Conservation (phyloP, 2,113 vertebrate species). For the Platysternon megacephalum region DNA sequence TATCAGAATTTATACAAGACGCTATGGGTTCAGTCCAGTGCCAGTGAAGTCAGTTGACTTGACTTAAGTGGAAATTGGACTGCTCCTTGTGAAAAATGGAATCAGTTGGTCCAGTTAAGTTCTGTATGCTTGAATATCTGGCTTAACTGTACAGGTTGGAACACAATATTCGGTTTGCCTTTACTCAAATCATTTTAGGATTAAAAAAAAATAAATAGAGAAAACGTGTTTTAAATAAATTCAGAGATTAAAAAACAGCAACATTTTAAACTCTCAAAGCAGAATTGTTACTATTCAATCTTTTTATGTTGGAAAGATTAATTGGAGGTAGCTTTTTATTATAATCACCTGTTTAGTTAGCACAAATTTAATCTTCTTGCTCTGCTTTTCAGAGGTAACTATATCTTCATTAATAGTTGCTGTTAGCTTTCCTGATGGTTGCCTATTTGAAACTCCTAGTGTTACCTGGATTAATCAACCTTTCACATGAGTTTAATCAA, state of each 20-base stretch:
- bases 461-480: not conserved
- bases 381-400: not conserved
- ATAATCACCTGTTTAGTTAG: not conserved
- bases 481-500: not conserved
- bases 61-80: not conserved
- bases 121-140: not conserved
- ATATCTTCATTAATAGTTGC: not conserved
- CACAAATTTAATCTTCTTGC: not conserved
- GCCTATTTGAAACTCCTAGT: not conserved
- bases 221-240: not conserved
- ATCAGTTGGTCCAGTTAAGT: not conserved
- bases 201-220: not conserved
- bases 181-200: not conserved
- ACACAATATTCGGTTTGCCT: not conserved
- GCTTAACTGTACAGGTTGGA: not conserved
- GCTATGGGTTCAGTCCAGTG: not conserved
- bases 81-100: not conserved
- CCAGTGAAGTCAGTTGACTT: not conserved
- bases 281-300: not conserved
- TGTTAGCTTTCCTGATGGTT: not conserved
- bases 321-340: not conserved
- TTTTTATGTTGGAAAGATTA: not conserved
- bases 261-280: not conserved
- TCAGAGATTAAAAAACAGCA: not conserved
- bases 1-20: not conserved